Evolutionary conservation across 2,888 invertebrate genomes (phyloP), one percentile per base, ranked within the genome.

Genomic region (Torymus tubicola): DNA sequence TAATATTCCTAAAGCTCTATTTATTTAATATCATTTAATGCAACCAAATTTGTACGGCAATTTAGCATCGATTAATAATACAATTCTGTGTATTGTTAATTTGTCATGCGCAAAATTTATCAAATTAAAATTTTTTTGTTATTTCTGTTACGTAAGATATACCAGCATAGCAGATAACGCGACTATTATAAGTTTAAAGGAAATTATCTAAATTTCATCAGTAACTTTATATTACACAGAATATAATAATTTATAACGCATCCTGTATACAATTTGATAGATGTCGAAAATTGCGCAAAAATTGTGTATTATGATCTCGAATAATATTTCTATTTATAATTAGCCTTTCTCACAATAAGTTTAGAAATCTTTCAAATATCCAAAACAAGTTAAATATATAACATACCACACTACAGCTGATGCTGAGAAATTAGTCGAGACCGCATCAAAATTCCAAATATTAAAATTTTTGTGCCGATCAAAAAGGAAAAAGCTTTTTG

Each of bases 261-360:
- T 71, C 60, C 13, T 67, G 55, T 72, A 2, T 69, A 68, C 67
- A 80, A 80, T 68, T 74, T 74, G 60, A 82, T 72, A 80, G 71
- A 80, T 64, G 73, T 68, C 71, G 81, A 81, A 73, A 78, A 81
- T 77, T 63, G 21, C 18, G 57, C 42, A 75, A 73, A 70, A 75
- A 42, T 42, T 42, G 5, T 42, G 42, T 8, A 42, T 42, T 42
- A 42, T 42, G 80, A 84, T 82, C 82, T 82, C 71, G 60, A 82
- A 76, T 78, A 73, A 67, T 60, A 72, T 77, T 65, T 60, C 82
- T 60, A 82, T 83, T 21, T 53, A 8, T 13, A 16, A 61, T 65
- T 76, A 18, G 8, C 31, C 18, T 63, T 68, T 65, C 4, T 14
- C 5, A 12, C 10, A 50, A 71, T 10, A 52, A 0, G 60, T 63